Base-by-base conservation (phyloP, 2,113 vertebrate genomes). In the Cranoglanis bouderius region DNA sequence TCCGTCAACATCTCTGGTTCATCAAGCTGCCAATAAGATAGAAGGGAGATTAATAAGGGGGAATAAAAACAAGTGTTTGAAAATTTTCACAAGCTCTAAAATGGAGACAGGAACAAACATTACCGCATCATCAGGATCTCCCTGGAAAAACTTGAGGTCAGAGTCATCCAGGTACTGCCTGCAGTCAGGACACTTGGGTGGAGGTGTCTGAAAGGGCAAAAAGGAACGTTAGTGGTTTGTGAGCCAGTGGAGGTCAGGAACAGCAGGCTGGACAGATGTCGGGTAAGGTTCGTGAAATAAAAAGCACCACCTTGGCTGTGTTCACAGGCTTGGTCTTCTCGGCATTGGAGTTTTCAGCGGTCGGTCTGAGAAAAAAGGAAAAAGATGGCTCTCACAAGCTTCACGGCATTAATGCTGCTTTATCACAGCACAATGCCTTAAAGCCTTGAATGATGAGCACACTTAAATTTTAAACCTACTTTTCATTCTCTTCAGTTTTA, bases 1-100 rank as follows among this genome's bases (percentile, higher is more conserved):
- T 97, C 97, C 0, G 97, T 98, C 90, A 99, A 92, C 97, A 99
- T 97, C 89, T 98, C 97, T 0, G 97, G 97, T 84, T 99, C 98
- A 2, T 99, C 98, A 91, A 99, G 93, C 98, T 99, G 90, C 75
- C 75, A 29, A 86, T 1, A 24, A 19, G 5, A 26, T 14, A 29
- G 14, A 81, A 51, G 0, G 1, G 8, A 26, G 4, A 59, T 43
- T 75, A 38, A 13, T 57, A 63, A 1, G 7, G 13, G 0, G 18
- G 53, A 40, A 86, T 8, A 21, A 29, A 26, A 32, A 49, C 13
- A 49, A 38, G 12, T 0, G 2, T 43, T 65, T 40, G 5, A 55
- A 18, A 32, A 40, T 59, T 3, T 35, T 2, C 10, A 13, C 49
- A 0, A 49, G 21, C 19, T 24, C 5, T n/a, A 14, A 35, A 55